A percentile compares a stretch with the other conserved stretches of the same genome.
These are phyloP conservation scores for Pecten maximus DNA, from an alignment of 2,888 invertebrate genomes.

Conservation along the genomic window DNA sequence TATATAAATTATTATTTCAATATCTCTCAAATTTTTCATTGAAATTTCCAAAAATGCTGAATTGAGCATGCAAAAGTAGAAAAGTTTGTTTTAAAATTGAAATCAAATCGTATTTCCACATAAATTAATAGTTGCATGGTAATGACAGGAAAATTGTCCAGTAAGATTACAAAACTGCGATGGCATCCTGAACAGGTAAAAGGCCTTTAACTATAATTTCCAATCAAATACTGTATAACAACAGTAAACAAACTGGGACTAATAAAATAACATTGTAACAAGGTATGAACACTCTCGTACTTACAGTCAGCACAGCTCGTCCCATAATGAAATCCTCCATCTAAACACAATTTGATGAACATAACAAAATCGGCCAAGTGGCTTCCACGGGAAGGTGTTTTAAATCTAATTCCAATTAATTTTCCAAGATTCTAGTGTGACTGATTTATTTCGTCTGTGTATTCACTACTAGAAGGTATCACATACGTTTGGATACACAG, in stretches of 20 bases:
- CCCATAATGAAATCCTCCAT: slow-evolving; percentile 30
- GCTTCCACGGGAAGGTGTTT: neutral
- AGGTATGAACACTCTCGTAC: neutral
- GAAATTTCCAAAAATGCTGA: too few species aligned
- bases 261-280: neutral
- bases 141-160: neutral
- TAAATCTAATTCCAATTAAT: neutral
- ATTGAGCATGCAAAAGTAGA: too few species aligned
- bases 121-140: too few species aligned
- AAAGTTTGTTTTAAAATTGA: too few species aligned
- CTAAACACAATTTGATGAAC: slow-evolving; percentile 13
- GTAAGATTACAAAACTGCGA: neutral
- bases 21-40: too few species aligned
- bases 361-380: neutral
- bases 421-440: neutral
- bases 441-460: neutral
- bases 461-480: neutral
- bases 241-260: neutral
- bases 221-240: neutral
- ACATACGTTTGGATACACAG: neutral
- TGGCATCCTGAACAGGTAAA: neutral
- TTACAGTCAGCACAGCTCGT: slow-evolving; percentile 27
- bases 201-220: neutral
- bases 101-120: too few species aligned
- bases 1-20: too few species aligned